Conservation (phyloP, 2,797 vertebrate genomes). For the Phalloptychus januarius region DNA sequence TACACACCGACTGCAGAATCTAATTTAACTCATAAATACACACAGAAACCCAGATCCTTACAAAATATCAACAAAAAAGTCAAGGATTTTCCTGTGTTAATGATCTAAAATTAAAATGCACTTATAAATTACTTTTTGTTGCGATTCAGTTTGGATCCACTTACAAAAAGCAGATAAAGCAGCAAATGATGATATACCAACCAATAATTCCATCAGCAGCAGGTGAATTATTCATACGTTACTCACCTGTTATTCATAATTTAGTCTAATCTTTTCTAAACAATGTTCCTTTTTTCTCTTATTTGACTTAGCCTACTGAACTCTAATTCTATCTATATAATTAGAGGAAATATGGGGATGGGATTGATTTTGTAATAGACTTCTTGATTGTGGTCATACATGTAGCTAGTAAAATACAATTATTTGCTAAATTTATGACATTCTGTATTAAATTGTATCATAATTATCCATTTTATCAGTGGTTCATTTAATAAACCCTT, state of each 20-base stretch:
- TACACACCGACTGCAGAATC: too few species aligned
- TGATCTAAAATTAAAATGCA: not conserved
- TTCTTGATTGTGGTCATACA: not conserved
- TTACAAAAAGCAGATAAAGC: not conserved
- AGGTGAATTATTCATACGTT: not conserved
- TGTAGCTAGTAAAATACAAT: not conserved
- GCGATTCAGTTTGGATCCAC: not conserved
- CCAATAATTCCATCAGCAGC: not conserved
- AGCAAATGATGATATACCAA: not conserved
- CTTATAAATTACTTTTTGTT: not conserved
- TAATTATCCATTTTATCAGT: not conserved
- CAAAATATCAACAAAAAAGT: not conserved
- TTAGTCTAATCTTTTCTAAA: not conserved
- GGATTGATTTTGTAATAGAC: not conserved
- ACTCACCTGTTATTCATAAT: not conserved
- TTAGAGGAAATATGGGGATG: not conserved
- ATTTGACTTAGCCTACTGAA: not conserved
- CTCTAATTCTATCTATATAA: not conserved
- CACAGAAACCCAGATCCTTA: too few species aligned
- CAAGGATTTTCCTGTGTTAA: not conserved
- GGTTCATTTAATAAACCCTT: not conserved
- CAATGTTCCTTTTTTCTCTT: not conserved
- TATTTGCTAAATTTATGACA: not conserved
- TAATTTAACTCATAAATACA: too few species aligned
- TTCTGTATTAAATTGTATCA: not conserved